These are phyloP conservation scores for Acrocephalus scirpaceus DNA, from an alignment of 2,797 vertebrate genomes.

Conservation along the genomic window DNA sequence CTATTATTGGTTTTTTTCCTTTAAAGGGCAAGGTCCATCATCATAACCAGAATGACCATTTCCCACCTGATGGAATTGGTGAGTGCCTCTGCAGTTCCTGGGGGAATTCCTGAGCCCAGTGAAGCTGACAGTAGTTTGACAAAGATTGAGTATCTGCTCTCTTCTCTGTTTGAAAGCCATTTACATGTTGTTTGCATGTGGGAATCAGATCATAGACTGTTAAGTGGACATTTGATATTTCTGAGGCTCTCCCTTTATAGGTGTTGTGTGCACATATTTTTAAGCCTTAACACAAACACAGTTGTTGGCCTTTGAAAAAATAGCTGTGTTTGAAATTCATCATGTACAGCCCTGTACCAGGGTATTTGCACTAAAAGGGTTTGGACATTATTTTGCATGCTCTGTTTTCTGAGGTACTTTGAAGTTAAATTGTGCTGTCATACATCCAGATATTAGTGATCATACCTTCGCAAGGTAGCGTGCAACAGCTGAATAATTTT, in stretches of 20 bases:
- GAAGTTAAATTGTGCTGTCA: not conserved
- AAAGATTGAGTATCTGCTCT: not conserved
- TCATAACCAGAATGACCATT: conserved; percentile 91
- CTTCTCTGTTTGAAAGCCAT: not conserved
- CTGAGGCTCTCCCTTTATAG: not conserved
- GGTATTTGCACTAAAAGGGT: not conserved
- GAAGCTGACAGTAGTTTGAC: not conserved
- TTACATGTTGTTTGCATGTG: not conserved
- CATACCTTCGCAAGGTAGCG: not conserved
- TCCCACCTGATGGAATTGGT: conserved; percentile 95
- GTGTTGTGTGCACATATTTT: not conserved
- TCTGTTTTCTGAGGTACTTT: not conserved
- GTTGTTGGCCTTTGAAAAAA: not conserved
- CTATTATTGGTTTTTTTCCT: conserved; percentile 23
- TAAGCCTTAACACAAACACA: not conserved
- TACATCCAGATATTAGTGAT: not conserved
- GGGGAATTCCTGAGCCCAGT: not conserved
- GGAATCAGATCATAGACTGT: not conserved
- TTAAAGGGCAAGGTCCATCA: conserved; percentile 89
- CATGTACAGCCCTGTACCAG: not conserved
- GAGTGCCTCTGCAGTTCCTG: conserved; percentile 59
- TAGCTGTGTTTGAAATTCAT: not conserved
- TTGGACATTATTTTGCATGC: not conserved
- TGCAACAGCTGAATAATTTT: not conserved
- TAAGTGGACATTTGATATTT: not conserved